A percentile compares a stretch with the other conserved stretches of the same genome.
These are phyloP conservation scores for Alfaro cultratus DNA, from an alignment of 2,797 vertebrate species.

Conservation along the genomic window DNA sequence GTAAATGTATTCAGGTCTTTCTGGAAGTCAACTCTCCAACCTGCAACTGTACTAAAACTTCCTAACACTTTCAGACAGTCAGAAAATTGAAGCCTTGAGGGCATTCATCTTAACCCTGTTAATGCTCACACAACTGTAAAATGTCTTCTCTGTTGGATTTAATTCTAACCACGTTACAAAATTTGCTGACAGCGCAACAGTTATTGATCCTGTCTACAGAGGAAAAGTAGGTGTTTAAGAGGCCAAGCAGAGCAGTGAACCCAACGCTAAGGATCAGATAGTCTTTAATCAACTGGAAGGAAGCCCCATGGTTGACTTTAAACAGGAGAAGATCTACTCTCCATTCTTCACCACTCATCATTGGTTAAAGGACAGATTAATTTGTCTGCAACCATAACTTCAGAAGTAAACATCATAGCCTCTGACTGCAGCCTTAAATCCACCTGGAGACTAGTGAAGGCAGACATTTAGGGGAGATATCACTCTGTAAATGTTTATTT, in stretches of 20 bases:
- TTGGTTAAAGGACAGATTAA: neutral
- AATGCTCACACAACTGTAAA: neutral
- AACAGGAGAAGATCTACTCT: neutral
- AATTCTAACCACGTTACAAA: neutral
- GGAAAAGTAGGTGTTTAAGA: neutral
- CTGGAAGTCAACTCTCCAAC: neutral
- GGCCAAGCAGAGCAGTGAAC: neutral
- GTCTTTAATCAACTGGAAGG: neutral
- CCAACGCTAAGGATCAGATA: neutral
- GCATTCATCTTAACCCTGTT: neutral
- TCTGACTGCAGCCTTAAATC: neutral
- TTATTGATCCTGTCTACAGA: neutral
- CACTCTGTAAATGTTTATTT: too few species aligned
- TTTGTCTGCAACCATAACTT: neutral
- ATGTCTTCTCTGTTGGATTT: neutral
- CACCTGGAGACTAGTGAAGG: neutral
- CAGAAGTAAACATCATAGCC: neutral
- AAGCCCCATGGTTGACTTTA: neutral
- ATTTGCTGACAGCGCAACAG: constrained; percentile 1
- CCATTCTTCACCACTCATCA: neutral
- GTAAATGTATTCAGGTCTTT: neutral
- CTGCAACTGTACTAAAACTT: neutral
- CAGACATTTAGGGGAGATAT: neutral
- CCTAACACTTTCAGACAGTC: neutral
- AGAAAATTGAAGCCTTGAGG: neutral